phyloP scores from a whole-genome alignment of 2,888 invertebrate species.

The Pseudococcus viburni region DNA sequence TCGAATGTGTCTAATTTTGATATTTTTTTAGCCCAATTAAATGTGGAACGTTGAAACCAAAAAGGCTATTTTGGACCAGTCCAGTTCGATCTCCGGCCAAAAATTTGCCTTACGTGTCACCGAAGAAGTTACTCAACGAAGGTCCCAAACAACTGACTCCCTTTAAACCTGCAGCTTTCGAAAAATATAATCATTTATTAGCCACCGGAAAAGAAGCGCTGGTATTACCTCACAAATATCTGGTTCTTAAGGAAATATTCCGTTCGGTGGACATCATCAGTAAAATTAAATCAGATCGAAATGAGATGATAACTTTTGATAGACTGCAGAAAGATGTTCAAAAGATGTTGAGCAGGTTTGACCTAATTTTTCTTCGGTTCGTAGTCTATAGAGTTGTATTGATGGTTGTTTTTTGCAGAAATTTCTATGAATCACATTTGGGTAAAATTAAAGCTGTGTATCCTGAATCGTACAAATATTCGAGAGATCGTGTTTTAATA shows the following conservation, averaged over 20 bases:
- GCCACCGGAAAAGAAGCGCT: slow-evolving; percentile 75
- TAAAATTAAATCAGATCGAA: slow-evolving; percentile 86
- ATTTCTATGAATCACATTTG: slow-evolving; percentile 83
- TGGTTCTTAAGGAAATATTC: no score
- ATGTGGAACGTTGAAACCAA: slow-evolving; percentile 64
- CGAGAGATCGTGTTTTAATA: slow-evolving; percentile 74
- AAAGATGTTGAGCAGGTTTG: slow-evolving; percentile 80
- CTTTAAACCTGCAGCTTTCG: slow-evolving; percentile 78
- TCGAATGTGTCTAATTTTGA: slow-evolving; percentile 35
- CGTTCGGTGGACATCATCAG: slow-evolving; percentile 86
- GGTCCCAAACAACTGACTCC: slow-evolving; percentile 70
- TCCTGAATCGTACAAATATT: no score
- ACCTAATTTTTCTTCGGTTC: background rate
- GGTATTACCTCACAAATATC: slow-evolving; percentile 87
- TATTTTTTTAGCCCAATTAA: slow-evolving; percentile 68
- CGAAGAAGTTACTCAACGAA: slow-evolving; percentile 69
- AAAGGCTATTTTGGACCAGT: slow-evolving; percentile 65
- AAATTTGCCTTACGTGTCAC: slow-evolving; percentile 68
- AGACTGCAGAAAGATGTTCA: slow-evolving; percentile 91
- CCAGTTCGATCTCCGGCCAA: slow-evolving; percentile 61
- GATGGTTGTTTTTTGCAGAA: slow-evolving; percentile 73
- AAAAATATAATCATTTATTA: slow-evolving; percentile 80
- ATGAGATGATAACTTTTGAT: slow-evolving; percentile 88
- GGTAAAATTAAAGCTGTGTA: slow-evolving; percentile 87
- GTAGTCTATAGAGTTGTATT: no score